These are phyloP conservation scores for Knipowitschia caucasica DNA, from an alignment of 2,797 vertebrate species.

Conservation along the genomic window DNA sequence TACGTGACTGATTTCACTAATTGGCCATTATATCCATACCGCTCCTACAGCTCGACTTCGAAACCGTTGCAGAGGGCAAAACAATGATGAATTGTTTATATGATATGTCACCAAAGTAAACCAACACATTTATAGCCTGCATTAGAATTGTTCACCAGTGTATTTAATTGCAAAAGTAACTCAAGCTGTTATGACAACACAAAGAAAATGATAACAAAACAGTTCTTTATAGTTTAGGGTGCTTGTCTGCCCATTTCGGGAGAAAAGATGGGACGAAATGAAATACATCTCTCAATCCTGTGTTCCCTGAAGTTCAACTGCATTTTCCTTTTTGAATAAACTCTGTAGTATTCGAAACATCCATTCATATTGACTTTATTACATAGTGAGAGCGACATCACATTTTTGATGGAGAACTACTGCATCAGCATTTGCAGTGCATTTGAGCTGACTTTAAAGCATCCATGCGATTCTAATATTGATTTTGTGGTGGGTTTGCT, in stretches of 20 bases:
- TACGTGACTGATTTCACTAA: slow-evolving; percentile 58
- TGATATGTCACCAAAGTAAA: slow-evolving; percentile 20
- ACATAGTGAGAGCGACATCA: no score
- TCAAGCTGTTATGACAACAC: not conserved
- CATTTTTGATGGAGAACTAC: no score
- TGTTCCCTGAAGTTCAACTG: not conserved
- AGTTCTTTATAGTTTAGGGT: not conserved
- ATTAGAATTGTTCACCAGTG: not conserved
- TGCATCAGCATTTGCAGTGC: no score
- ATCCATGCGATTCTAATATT: no score
- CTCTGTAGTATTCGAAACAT: not conserved
- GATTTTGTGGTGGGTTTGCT: no score
- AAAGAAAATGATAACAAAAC: not conserved
- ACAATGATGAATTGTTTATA: slow-evolving; percentile 33
- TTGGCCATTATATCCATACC: slow-evolving; percentile 45
- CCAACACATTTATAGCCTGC: slow-evolving; percentile 15
- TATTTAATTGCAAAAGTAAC: not conserved
- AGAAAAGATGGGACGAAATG: slow-evolving; percentile 1
- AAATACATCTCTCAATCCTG: not conserved
- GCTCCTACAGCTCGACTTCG: slow-evolving; percentile 17
- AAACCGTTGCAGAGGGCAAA: slow-evolving; percentile 33
- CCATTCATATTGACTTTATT: no score
- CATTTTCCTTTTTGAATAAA: not conserved
- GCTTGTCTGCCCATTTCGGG: not conserved
- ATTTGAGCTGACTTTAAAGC: no score